phyloP scores from a whole-genome alignment of 2,797 vertebrate genomes.

The Hippoglossus hippoglossus region DNA sequence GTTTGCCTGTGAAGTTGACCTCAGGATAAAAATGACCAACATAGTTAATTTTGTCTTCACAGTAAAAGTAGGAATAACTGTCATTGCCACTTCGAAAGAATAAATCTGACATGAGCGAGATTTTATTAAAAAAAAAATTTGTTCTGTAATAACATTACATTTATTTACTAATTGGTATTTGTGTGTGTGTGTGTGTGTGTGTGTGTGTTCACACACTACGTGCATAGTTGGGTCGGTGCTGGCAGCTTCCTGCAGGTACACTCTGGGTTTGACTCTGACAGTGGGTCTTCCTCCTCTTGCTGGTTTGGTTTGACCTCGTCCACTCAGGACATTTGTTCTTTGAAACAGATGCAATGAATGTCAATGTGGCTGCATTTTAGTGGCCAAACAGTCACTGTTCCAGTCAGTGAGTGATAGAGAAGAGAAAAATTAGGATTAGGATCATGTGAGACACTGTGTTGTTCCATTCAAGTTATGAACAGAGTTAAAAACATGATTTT shows the following conservation, averaged over 20 bases:
- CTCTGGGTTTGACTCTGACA: slow-evolving; percentile 36
- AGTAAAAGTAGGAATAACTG: not conserved
- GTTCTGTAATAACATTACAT: no score
- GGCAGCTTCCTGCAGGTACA: slow-evolving; percentile 16
- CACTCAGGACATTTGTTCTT: slow-evolving; percentile 50
- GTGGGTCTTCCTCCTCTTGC: slow-evolving; percentile 27
- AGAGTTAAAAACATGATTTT: no score
- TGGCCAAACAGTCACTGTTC: slow-evolving; percentile 29
- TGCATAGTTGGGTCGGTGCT: not conserved
- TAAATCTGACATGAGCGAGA: not conserved
- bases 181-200: not conserved
- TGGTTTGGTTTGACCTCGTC: slow-evolving; percentile 48
- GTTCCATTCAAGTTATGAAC: no score
- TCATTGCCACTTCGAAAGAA: no score
- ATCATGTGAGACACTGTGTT: no score
- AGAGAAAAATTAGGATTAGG: not conserved
- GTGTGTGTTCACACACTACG: not conserved
- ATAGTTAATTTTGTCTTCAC: not conserved
- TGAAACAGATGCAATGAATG: slow-evolving; percentile 38
- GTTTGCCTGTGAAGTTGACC: not conserved
- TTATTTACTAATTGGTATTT: no score
- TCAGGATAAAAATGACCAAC: not conserved
- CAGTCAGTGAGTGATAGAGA: slow-evolving; percentile 34
- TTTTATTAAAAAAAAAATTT: no score
- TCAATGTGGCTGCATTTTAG: slow-evolving; percentile 36